Evolutionary conservation across 1,140 invertebrate species (phyloP).

Genomic region (Leptopilina clavipes): DNA sequence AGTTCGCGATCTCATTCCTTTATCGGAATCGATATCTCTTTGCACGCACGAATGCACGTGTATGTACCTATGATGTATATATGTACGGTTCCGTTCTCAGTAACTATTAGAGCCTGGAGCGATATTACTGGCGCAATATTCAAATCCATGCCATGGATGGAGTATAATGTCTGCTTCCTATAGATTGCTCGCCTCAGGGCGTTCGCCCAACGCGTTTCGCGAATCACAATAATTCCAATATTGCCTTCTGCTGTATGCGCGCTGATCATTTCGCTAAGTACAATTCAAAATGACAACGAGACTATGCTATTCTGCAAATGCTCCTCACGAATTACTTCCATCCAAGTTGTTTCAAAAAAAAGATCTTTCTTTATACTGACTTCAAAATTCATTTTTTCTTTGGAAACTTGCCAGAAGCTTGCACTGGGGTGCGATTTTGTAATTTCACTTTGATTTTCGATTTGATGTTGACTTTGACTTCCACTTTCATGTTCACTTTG

Average conservation of each 20-base stretch:
- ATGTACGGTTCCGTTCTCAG: constrained; percentile 66
- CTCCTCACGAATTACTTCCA: neutral
- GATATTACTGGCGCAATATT: constrained; percentile 72
- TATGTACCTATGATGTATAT: constrained; percentile 42
- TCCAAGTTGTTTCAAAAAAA: too few relatives aligned
- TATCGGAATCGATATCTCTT: constrained; percentile 54
- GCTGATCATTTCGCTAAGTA: constrained; percentile 72
- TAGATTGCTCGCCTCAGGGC: constrained; percentile 72
- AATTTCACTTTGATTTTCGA: too few relatives aligned
- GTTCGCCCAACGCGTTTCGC: constrained; percentile 58
- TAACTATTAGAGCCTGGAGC: constrained; percentile 71
- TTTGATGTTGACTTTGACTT: too few relatives aligned
- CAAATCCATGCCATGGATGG: constrained; percentile 70
- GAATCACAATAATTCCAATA: constrained; percentile 75
- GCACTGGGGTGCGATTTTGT: too few relatives aligned
- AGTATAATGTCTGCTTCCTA: constrained; percentile 67
- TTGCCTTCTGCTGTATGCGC: constrained; percentile 67
- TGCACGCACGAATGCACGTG: constrained; percentile 50
- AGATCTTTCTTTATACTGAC: too few relatives aligned
- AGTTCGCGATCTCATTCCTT: constrained; percentile 5
- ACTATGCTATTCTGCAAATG: constrained; percentile 29
- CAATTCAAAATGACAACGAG: constrained; percentile 57
- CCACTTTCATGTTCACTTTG: too few relatives aligned
- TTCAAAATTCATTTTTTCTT: too few relatives aligned
- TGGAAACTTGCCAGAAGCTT: too few relatives aligned